Percentiles rank a stretch among this genome's conserved stretches.
Conservation (phyloP, 2,888 invertebrate genomes). For the Isotomurus palustris region DNA sequence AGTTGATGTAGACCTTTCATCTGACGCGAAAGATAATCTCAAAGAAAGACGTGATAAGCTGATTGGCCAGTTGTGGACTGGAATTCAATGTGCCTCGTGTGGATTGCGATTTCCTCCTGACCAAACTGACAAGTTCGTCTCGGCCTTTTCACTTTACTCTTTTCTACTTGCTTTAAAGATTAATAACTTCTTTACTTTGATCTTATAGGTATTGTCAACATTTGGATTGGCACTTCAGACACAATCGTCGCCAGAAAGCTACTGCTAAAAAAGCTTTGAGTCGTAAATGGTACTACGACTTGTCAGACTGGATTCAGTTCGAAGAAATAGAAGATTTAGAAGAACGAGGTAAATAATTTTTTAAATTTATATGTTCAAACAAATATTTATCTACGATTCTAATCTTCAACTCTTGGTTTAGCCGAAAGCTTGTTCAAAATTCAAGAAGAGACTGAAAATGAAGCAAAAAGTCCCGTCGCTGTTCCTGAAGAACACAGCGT, state of each 20-base stretch:
- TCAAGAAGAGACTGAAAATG: conserved; percentile 52
- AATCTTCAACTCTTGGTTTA: conserved; percentile 47
- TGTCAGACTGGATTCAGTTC: conserved; percentile 88
- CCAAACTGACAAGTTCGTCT: conserved; percentile 78
- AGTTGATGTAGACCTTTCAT: conserved; percentile 33
- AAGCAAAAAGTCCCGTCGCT: conserved; percentile 51
- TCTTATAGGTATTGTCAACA: conserved; percentile 85
- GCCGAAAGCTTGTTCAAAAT: conserved; percentile 85
- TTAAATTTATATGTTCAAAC: too few relatives aligned
- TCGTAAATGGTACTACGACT: conserved; percentile 84
- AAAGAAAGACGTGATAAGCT: conserved; percentile 36
- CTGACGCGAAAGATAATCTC: conserved; percentile 29
- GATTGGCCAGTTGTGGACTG: conserved; percentile 64
- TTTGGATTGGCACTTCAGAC: conserved; percentile 97
- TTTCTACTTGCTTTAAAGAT: not conserved
- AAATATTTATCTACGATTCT: not conserved
- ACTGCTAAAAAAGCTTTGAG: conserved; percentile 76
- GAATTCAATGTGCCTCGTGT: conserved; percentile 95
- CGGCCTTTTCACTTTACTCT: not conserved
- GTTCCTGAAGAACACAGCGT: conserved; percentile 55
- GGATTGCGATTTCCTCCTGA: conserved; percentile 89
- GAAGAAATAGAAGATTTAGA: conserved; percentile 89
- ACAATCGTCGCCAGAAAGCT: conserved; percentile 83
- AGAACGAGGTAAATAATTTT: conserved; percentile 62
- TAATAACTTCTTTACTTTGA: conserved; percentile 48